phyloP scores from a whole-genome alignment of 2,888 invertebrate genomes.

The Pandemis cinnamomeana region DNA sequence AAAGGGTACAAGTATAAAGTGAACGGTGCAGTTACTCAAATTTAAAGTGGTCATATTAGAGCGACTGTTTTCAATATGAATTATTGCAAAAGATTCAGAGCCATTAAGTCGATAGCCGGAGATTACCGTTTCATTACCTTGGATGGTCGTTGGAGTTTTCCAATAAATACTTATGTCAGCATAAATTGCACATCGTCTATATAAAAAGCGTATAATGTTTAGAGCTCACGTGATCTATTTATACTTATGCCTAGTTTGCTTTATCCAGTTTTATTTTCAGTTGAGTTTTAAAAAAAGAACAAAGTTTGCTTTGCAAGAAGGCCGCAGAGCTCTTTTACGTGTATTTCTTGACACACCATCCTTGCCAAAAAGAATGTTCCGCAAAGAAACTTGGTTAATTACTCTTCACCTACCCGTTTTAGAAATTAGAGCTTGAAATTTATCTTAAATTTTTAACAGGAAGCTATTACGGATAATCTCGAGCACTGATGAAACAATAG shows the following conservation, averaged over 20 bases:
- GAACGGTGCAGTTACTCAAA: conserved; percentile 10
- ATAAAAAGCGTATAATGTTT: too few species aligned
- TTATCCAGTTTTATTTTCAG: too few species aligned
- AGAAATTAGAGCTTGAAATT: neutral
- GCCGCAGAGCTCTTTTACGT: too few species aligned
- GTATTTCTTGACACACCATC: too few species aligned
- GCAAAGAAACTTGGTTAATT: too few species aligned
- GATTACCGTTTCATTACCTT: conserved; percentile 6
- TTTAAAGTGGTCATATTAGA: conserved; percentile 23
- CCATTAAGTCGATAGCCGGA: conserved; percentile 6
- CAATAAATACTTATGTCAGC: neutral
- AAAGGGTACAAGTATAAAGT: conserved; percentile 13
- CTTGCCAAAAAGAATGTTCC: too few species aligned
- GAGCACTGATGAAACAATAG: neutral
- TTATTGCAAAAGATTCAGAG: conserved; percentile 17
- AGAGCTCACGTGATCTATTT: too few species aligned
- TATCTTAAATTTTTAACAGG: conserved; percentile 1
- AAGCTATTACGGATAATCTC: conserved; percentile 1
- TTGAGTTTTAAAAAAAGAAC: too few species aligned
- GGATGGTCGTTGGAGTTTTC: neutral
- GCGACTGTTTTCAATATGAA: conserved; percentile 19
- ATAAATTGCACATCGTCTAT: neutral
- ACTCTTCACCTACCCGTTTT: neutral
- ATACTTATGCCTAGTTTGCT: too few species aligned
- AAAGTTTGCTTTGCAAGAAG: too few species aligned